Evolutionary conservation across 2,888 invertebrate species (phyloP).

Genomic region (Mesopsocus fuscifrons): DNA sequence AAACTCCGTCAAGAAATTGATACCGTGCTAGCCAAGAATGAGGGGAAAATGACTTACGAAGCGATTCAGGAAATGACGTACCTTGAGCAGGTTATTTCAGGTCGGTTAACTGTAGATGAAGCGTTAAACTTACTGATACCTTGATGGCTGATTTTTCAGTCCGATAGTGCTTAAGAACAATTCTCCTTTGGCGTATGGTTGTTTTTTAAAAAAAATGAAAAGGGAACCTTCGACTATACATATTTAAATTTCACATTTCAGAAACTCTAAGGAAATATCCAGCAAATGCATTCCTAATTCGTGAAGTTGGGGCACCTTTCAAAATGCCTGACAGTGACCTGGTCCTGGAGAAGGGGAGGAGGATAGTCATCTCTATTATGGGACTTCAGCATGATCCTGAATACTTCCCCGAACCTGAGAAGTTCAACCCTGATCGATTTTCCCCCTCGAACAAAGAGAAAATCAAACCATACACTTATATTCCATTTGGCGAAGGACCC

Average conservation of each 20-base stretch:
- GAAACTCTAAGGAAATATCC: constrained; percentile 40
- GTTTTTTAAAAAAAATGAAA: too few species aligned
- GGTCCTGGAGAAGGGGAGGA: constrained; percentile 27
- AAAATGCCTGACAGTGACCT: constrained; percentile 29
- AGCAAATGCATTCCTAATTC: constrained; percentile 31
- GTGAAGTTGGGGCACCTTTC: constrained; percentile 34
- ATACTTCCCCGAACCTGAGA: constrained; percentile 3
- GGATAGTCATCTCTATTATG: constrained; percentile 22
- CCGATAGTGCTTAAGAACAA: too few species aligned
- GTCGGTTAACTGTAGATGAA: too few species aligned
- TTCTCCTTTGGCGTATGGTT: too few species aligned
- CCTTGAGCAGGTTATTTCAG: constrained; percentile 27
- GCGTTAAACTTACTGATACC: too few species aligned
- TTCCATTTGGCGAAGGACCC: constrained; percentile 8
- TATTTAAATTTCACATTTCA: too few species aligned
- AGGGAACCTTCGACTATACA: too few species aligned
- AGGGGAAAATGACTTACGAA: constrained; percentile 27
- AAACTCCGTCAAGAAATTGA: constrained; percentile 27
- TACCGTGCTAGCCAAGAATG: constrained; percentile 22
- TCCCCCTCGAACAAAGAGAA: background rate
- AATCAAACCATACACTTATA: background rate
- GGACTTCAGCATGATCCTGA: constrained; percentile 14
- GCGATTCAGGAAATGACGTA: constrained; percentile 28
- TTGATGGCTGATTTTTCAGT: too few species aligned
- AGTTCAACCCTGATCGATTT: constrained; percentile 4